These are phyloP conservation scores for Diadophis punctatus DNA, from an alignment of 2,113 vertebrate species.

Conservation along the genomic window DNA sequence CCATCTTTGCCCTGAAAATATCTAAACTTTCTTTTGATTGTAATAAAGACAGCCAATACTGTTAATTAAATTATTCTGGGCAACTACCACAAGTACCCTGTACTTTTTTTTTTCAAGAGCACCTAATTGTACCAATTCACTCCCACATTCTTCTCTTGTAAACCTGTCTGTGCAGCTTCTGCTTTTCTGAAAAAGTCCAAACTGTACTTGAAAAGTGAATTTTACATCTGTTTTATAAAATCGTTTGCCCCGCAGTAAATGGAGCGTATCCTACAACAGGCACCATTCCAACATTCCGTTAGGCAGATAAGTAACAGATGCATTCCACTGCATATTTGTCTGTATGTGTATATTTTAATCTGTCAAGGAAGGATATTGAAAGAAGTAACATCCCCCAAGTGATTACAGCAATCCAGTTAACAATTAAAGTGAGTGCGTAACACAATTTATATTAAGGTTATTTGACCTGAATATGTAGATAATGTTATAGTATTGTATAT, in stretches of 20 bases:
- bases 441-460: not conserved
- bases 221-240: not conserved
- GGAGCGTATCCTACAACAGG: not conserved
- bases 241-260: not conserved
- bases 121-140: not conserved
- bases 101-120: not conserved
- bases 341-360: not conserved
- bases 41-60: not conserved
- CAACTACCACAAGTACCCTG: not conserved
- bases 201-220: not conserved
- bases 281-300: not conserved
- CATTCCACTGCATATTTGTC: not conserved
- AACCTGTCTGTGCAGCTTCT: not conserved
- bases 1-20: not conserved
- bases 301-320: not conserved
- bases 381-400: not conserved
- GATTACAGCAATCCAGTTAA: not conserved
- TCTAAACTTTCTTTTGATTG: not conserved
- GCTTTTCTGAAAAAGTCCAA: not conserved
- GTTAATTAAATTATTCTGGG: not conserved
- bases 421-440: not conserved
- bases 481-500: not conserved
- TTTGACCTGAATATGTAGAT: not conserved
- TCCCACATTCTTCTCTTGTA: not conserved
- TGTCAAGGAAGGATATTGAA: not conserved